phyloP scores from a whole-genome alignment of 2,888 invertebrate genomes.

The Lottia scabra region DNA sequence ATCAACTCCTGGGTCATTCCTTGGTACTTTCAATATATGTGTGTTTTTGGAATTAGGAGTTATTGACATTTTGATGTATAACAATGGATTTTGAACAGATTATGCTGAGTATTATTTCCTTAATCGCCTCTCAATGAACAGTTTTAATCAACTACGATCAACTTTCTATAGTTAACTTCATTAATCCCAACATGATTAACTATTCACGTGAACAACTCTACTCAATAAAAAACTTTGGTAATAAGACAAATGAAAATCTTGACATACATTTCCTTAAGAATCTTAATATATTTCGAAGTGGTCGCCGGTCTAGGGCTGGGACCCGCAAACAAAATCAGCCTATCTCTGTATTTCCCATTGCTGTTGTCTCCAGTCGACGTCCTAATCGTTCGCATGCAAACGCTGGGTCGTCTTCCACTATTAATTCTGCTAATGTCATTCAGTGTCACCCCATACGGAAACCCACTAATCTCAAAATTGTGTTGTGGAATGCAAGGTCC shows the following conservation, averaged over 20 bases:
- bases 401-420: no score
- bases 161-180: not conserved
- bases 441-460: not conserved
- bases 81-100: constrained; percentile 2
- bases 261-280: not conserved
- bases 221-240: not conserved
- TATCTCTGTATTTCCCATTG: not conserved
- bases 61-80: not conserved
- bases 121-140: not conserved
- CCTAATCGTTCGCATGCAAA: no score
- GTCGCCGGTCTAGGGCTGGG: not conserved
- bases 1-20: not conserved
- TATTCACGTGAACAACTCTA: not conserved
- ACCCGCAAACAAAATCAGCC: not conserved
- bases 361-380: no score
- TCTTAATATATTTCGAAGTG: not conserved
- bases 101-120: no score
- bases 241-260: not conserved
- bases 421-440: not conserved
- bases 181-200: not conserved
- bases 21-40: not conserved
- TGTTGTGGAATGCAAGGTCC: constrained; percentile 4
- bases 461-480: not conserved
- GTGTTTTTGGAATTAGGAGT: not conserved
- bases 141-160: not conserved